These are phyloP conservation scores for Betta splendens DNA, from an alignment of 2,797 vertebrate genomes.

Conservation along the genomic window DNA sequence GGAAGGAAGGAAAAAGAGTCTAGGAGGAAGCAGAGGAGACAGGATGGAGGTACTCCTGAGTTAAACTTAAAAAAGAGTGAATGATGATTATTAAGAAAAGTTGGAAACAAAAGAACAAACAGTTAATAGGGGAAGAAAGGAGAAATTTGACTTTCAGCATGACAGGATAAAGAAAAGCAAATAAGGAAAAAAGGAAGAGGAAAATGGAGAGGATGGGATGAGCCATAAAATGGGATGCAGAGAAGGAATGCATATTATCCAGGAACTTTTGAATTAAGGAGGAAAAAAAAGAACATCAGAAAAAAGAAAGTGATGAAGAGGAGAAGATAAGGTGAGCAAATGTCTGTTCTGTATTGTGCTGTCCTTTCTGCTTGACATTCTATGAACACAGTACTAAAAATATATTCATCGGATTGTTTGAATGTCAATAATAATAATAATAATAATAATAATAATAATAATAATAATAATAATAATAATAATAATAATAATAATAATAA, in stretches of 20 bases:
- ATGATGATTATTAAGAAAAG: background rate
- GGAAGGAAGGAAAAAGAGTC: background rate
- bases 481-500: no score
- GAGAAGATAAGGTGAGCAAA: constrained; percentile 14
- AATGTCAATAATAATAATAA: no score
- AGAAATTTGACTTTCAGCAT: background rate
- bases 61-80: background rate
- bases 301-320: background rate
- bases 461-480: no score
- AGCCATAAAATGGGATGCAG: background rate
- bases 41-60: background rate
- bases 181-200: no score
- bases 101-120: background rate
- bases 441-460: no score
- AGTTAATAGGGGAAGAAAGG: background rate
- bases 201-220: background rate
- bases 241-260: background rate
- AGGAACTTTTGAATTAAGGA: background rate
- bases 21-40: background rate
- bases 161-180: no score
- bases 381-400: no score
- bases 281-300: background rate
- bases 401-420: no score
- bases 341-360: no score
- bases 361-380: no score